Base-by-base conservation (phyloP, 2,797 vertebrate species). In the Pteronotus mesoamericanus region DNA sequence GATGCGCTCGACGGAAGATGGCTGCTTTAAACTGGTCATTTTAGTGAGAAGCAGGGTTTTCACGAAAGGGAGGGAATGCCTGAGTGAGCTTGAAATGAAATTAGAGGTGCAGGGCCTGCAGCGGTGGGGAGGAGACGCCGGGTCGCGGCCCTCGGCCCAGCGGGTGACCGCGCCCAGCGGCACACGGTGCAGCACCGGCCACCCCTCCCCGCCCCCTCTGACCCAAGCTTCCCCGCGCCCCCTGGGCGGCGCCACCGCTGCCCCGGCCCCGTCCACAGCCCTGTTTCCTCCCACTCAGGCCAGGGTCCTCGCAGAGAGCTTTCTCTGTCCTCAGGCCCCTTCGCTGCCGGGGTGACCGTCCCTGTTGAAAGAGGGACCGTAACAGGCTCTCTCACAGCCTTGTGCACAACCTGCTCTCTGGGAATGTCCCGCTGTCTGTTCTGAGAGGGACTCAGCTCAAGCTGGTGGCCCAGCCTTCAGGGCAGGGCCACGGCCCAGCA, bases 11-110 rank as follows among this genome's bases (percentile, higher is more conserved):
- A 87, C 88, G 97, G 94, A 98, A 96, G 93, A 96, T n/a, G 89
- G n/a, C 61, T 66, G 96, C 97, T 98, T 98, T 97, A 95, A 97
- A 97, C 88, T 79, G 59, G 32, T 90, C 95, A 93, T 94, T 91
- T 97, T 97, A 98, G 98, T 97, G 94, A 98, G 55, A 97, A 96
- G 37, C 39, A 6, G 0, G 19, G 29, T 94, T 98, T 98, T 98
- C 96, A 97, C 97, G 97, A 97, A 97, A 95, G 97, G 61, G 46
- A 95, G 34, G 93, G 44, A 97, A 97, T 9, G 55, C 55, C 89
- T 95, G 91, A 48, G 57, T 72, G 51, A 97, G 96, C 97, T 93
- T 94, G 94, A 98, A 97, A 96, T 57, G 95, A 98, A 97, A 97
- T 80, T 9, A 3, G 64, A 16, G 64, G 64, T 9, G n/a, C 64